Conservation (phyloP, 1,140 invertebrate genomes). For the Delia radicum region DNA sequence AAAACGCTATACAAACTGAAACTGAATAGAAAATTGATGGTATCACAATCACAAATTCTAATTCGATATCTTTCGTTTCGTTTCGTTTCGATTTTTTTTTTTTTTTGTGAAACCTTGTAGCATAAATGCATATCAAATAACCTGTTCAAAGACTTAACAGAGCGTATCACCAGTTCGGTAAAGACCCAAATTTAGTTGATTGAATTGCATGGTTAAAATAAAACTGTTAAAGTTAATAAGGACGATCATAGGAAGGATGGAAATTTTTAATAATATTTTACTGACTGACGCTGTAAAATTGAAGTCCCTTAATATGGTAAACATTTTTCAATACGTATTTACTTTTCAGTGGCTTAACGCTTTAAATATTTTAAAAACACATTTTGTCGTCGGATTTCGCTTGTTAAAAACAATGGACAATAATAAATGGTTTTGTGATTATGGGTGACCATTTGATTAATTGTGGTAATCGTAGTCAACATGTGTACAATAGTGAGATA, state of each 20-base stretch:
- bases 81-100: no score
- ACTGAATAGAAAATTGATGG: neutral
- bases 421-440: neutral
- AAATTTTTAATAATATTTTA: neutral
- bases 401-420: neutral
- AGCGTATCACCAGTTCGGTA: neutral
- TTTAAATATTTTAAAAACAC: neutral
- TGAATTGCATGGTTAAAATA: neutral
- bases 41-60: neutral
- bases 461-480: neutral
- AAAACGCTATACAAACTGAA: neutral
- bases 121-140: neutral
- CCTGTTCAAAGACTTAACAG: neutral
- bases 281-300: neutral
- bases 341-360: neutral
- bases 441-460: neutral
- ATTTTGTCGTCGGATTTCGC: neutral
- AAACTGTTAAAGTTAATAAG: neutral
- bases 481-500: no score
- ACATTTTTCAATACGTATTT: neutral
- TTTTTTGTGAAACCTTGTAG: no score
- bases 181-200: neutral
- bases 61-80: no score
- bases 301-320: neutral
- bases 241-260: neutral